Evolutionary conservation across 2,797 vertebrate genomes (phyloP), one percentile per base, ranked within the genome.

Genomic region (Bradypus variegatus): DNA sequence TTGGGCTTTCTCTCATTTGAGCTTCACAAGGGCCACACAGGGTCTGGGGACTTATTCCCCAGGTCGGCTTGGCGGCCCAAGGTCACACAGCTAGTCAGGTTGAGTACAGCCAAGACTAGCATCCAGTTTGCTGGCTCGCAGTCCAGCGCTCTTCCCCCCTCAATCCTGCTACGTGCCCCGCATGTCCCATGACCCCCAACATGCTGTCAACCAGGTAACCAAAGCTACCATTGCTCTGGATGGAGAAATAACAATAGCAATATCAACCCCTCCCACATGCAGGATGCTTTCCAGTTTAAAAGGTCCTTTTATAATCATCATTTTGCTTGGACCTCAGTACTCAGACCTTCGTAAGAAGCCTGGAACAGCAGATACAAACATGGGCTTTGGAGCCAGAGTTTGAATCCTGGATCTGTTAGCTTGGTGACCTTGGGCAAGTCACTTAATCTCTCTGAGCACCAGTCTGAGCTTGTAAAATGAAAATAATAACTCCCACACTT

Each of bases 211-310:
- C 62, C 88, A 55, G 7, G 76, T 91, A 94, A 94, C 93, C 92
- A 94, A 93, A 89, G 95, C 88, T 95, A 94, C 94, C 15, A 89
- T 86, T 92, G 92, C 89, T 91, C 92, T 91, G 83, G 89, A 93
- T 91, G 29, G 87, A 77, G 90, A 96, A 95, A 94, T 86, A 94
- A 80, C 90, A 93, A 89, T 76, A 79, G 86, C 88, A 50, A 76
- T 81, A 93, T 92, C 88, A 94, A 62, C 73, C 88, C 82, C 72
- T 94, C 92, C 95, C 90, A 88, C 62, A 2, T 1, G 23, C 86
- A 62, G 50, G 75, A 64, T 10, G 4, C 70, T 91, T 86, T 89
- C 86, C 41, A 88, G 70, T 89, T 72, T 73, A 92, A 90, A 94
- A 84, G 73, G 82, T 91, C 88, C 70, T 92, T 91, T 95, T 41